Evolutionary conservation across 2,797 vertebrate genomes (phyloP), one percentile per base, ranked within the genome.

Genomic region (Poeciliopsis presidionis): DNA sequence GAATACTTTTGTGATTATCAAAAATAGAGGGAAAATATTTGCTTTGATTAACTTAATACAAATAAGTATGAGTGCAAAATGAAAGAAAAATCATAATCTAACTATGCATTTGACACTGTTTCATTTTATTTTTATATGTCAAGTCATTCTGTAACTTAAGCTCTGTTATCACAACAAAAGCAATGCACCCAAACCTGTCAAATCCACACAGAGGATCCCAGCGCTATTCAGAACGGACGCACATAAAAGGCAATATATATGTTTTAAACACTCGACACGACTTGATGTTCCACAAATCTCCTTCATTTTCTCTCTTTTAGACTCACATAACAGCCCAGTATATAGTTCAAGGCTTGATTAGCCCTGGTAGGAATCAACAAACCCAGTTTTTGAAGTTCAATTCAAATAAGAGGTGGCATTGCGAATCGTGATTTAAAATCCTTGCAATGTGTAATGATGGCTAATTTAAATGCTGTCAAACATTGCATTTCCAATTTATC

Each of bases 381-480:
- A 67, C 63, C 36, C 4, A 41, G 39, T 41, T 33, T 28, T 30
- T 70, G 36, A 33, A 57, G 7, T 45, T 61, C 47, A 16, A 72
- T 30, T 30, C 18, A 47, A 36, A 49, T 73, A 73, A 53, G 2
- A 18, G 45, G 72, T 61, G 79, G 72, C 45, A 79, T 71, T 49
- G 57, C 0, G 28, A 43, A 73, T 81, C 65, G 55, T 78, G 30
- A 74, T 85, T 83, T 84, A 53, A 84, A 85, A 33, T 39, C 47
- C 59, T 63, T 59, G 36, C 71, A 69, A 73, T 59, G 76, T 84
- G 49, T 61, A 80, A 76, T 55, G 39, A 73, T 20, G 83, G 77
- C 75, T 84, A 70, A 73, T 81, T 74, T 72, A 51, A 72, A n/a
- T 70, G 55, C 63, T 75, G 73, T 74, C 73, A 81, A 79, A 65